These are phyloP conservation scores for Rhadina sibilatrix DNA, from an alignment of 2,113 vertebrate species.

Conservation along the genomic window DNA sequence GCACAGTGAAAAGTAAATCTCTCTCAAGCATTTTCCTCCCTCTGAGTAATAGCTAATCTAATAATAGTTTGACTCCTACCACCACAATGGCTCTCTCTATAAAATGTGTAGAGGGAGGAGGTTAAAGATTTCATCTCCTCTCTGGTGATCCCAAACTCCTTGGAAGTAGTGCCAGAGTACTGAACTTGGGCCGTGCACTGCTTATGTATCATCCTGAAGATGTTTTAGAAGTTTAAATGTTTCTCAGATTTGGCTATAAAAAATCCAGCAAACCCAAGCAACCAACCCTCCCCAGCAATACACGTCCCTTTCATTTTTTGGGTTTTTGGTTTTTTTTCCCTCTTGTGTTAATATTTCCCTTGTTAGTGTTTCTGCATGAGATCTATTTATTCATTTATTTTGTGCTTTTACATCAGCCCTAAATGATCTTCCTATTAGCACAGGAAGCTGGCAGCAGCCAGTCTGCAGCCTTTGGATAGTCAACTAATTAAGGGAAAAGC, in stretches of 20 bases:
- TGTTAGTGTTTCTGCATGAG: conserved; percentile 18
- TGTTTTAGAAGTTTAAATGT: neutral
- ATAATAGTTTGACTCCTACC: conserved; percentile 54
- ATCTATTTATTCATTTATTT: conserved; percentile 20
- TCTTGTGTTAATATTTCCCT: conserved; percentile 16
- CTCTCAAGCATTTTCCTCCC: conserved; percentile 46
- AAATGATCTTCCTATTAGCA: conserved; percentile 71
- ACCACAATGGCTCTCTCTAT: neutral
- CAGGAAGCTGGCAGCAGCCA: conserved; percentile 69
- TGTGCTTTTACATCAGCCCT: conserved; percentile 50
- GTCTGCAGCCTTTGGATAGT: conserved; percentile 71
- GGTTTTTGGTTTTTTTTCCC: neutral
- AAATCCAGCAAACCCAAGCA: neutral
- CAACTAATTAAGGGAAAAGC: conserved; percentile 77
- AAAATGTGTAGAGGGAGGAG: neutral
- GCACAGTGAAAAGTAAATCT: conserved; percentile 35
- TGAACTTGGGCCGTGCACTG: neutral
- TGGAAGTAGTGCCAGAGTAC: neutral
- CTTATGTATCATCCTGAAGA: neutral
- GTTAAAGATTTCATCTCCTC: neutral
- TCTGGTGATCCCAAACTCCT: neutral
- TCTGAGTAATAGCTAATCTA: conserved; percentile 55
- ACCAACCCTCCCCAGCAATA: neutral
- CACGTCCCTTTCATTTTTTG: neutral
- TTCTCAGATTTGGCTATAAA: neutral